Evolutionary conservation across 2,113 vertebrate genomes (phyloP), one percentile per base, ranked within the genome.

Genomic region (Nicator chloris): DNA sequence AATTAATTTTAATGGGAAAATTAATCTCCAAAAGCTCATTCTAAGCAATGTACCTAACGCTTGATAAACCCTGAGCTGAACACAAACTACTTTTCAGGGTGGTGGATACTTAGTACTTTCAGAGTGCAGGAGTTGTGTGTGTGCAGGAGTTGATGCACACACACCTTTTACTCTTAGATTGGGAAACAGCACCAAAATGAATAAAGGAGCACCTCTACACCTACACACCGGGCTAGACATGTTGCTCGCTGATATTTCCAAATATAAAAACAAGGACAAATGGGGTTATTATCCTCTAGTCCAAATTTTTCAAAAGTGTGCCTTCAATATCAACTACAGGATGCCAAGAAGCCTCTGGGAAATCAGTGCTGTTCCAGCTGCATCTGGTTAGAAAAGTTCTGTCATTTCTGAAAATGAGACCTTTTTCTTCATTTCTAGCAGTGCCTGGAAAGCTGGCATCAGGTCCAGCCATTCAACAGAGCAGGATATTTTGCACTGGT

Each of bases 1-100:
- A 88, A 86, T 57, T 75, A 65, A 79, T 95, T 96, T 87, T 91
- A 76, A 70, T 83, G 15, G 50, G 50, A 90, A 90, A 91, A 95
- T 47, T 92, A 76, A 91, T 84, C 54, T 93, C 37, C 28, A n/a
- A 81, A 88, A 88, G 63, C 23, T 84, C n/a, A 70, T 90, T 88
- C 50, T 73, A 61, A 72, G 60, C 35, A 85, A 87, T 47, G 5
- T 66, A 50, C 27, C 61, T 42, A 70, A 82, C 7, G 4, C 42
- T 47, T 82, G 75, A 80, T 79, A 85, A 94, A 63, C 65, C 49
- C 45, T 71, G 76, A 82, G n/a, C 60, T 51, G 49, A 81, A 61
- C 82, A 77, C 10, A 90, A 64, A 44, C 16, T 57, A 31, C 8
- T 6, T 2, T 79, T 69, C 53, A 57, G 57, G 17, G n/a, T 53